Conservation (phyloP, 2,888 invertebrate species). For the Agrotis puta region DNA sequence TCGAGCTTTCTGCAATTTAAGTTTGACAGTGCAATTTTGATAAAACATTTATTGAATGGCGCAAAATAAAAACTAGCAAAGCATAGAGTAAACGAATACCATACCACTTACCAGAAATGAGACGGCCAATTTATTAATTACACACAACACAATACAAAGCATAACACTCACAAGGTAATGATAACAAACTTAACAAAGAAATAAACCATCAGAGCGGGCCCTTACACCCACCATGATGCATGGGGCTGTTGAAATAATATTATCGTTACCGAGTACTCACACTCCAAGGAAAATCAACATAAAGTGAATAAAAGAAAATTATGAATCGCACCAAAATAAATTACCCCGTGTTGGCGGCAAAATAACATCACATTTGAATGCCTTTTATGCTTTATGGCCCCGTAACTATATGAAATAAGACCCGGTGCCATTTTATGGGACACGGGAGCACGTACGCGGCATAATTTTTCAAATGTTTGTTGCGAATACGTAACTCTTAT, state of each 20-base stretch:
- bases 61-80: no score
- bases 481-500: constrained; percentile 69
- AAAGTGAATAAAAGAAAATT: constrained; percentile 92
- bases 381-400: constrained; percentile 90
- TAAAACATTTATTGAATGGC: no score
- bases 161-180: constrained; percentile 71
- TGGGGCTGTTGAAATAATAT: constrained; percentile 90
- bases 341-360: constrained; percentile 91
- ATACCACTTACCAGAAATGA: constrained; percentile 6
- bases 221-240: constrained; percentile 81
- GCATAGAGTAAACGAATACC: background rate
- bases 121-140: constrained; percentile 60
- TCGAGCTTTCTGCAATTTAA: background rate
- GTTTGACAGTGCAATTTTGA: background rate
- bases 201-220: constrained; percentile 80
- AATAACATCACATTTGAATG: constrained; percentile 91
- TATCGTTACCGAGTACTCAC: constrained; percentile 90
- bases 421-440: constrained; percentile 87
- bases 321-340: constrained; percentile 91
- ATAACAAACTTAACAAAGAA: constrained; percentile 85
- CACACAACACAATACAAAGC: constrained; percentile 59
- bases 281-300: constrained; percentile 91
- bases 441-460: constrained; percentile 86
- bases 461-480: constrained; percentile 87
- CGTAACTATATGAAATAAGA: constrained; percentile 90